Base-by-base conservation (phyloP, 2,113 vertebrate species). In the Eulemur macaco region DNA sequence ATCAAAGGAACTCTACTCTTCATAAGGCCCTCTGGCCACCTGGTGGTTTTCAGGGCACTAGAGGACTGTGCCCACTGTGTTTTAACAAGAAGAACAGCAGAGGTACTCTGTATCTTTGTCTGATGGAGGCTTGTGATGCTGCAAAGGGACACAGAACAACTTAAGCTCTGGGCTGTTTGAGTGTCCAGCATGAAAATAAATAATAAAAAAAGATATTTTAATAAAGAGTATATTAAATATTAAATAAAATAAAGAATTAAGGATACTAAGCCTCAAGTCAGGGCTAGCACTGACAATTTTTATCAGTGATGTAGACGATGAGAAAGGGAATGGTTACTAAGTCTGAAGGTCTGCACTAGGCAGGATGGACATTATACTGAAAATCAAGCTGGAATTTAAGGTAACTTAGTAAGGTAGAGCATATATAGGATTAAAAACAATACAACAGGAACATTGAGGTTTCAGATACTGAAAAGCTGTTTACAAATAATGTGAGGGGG, bases 361-460 rank as follows among this genome's bases (percentile, higher is more conserved):
- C 21, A 58, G 9, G 47, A 15, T 14, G 20, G 14, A 5, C 8
- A 34, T 47, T 3, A 27, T 56, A 18, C 0, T 1, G 14, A 1
- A 47, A 4, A 56, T 8, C 77, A 14, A 27, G 73, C 3, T 63
- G 52, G 42, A 29, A 47, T 25, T 89, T 23, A 66, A 56, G 12
- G 31, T 52, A 64, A 39, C 37, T 78, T 54, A 20, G 64, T 10
- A 27, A 42, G 45, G 54, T 1, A 29, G 37, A 25, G 6, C 13
- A 42, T 20, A 29, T 10, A 71, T 73, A 42, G 78, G 18, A 78
- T 39, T 71, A 8, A 47, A 74, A 63, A 37, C n/a, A 27, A 45
- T 8, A 15, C 3, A 1, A 3, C 18, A 21, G 54, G 21, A 76
- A 42, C 10, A 0, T 10, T 34, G n/a, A 56, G 77, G 25, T 42